A percentile compares a stretch with the other conserved stretches of the same genome.
Conservation (phyloP, 2,888 invertebrate species). For the Chymomyza amoena region DNA sequence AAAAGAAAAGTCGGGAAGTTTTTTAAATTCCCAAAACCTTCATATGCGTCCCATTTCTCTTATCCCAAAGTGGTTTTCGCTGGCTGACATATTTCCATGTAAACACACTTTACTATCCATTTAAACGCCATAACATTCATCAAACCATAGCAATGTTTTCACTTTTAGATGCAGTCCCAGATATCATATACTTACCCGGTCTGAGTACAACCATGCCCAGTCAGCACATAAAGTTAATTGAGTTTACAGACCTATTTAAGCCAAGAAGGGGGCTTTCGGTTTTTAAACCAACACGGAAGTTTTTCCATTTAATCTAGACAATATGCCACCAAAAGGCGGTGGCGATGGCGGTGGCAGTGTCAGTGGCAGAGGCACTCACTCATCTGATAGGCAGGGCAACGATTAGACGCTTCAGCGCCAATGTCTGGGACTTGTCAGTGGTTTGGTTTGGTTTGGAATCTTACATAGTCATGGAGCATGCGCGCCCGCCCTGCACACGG, state of each 20-base stretch:
- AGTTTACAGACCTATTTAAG: neutral
- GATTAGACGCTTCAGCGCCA: slow-evolving; percentile 46
- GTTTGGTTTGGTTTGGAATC: neutral
- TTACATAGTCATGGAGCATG: neutral
- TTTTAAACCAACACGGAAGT: slow-evolving; percentile 56
- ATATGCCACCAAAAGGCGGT: slow-evolving; percentile 10
- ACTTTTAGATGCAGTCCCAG: slow-evolving; percentile 41
- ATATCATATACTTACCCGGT: slow-evolving; percentile 7
- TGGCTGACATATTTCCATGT: neutral
- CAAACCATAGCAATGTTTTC: slow-evolving; percentile 43
- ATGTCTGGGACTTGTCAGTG: neutral
- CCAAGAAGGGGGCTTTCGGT: slow-evolving; percentile 46
- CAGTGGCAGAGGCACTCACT: slow-evolving; percentile 21
- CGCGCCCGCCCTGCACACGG: neutral
- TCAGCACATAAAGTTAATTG: slow-evolving; percentile 6
- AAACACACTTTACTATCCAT: neutral
- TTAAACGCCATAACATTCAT: slow-evolving; percentile 14
- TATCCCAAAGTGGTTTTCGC: neutral
- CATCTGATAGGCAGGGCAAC: slow-evolving; percentile 28
- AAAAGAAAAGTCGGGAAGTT: too few species aligned
- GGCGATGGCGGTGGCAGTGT: slow-evolving; percentile 16
- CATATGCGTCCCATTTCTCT: neutral
- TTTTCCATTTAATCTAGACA: slow-evolving; percentile 31
- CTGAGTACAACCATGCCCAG: slow-evolving; percentile 17
- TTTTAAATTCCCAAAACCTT: too few species aligned